A percentile compares a stretch with the other conserved stretches of the same genome.
Conservation (phyloP, 2,113 vertebrate genomes). For the Perca fluviatilis region DNA sequence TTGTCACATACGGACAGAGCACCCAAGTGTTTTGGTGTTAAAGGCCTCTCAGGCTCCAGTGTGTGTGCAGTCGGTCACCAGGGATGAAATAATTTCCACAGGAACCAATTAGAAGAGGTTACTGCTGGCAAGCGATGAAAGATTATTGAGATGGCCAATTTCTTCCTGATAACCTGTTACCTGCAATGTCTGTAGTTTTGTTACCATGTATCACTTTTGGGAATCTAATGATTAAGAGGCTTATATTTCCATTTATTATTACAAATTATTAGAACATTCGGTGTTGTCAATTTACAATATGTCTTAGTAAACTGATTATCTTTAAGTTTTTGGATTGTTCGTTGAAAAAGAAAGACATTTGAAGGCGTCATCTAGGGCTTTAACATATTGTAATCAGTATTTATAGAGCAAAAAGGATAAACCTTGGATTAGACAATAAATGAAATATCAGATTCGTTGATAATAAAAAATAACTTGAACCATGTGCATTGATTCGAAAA, state of each 20-base stretch:
- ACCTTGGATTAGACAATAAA: background rate
- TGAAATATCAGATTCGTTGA: background rate
- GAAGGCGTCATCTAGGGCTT: background rate
- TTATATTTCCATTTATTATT: background rate
- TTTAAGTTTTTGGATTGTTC: background rate
- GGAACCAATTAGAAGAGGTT: slow-evolving; percentile 81
- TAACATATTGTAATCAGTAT: background rate
- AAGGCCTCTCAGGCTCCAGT: slow-evolving; percentile 65
- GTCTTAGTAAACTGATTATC: background rate
- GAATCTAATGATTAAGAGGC: slow-evolving; percentile 13
- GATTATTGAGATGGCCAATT: slow-evolving; percentile 63
- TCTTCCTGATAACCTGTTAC: slow-evolving; percentile 60
- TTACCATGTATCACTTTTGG: slow-evolving; percentile 34
- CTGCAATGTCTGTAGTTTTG: slow-evolving; percentile 44
- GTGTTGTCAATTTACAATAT: background rate
- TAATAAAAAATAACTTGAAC: background rate
- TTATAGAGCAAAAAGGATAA: background rate
- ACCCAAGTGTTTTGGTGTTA: slow-evolving; percentile 70
- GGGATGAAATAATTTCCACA: slow-evolving; percentile 78
- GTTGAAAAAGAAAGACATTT: background rate
- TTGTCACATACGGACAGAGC: slow-evolving; percentile 40
- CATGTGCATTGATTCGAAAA: background rate
- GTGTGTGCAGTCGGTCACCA: slow-evolving; percentile 59
- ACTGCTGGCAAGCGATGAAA: slow-evolving; percentile 68
- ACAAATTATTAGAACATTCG: background rate